phyloP scores from a whole-genome alignment of 1,140 invertebrate species.

The Rhopalosiphum padi region DNA sequence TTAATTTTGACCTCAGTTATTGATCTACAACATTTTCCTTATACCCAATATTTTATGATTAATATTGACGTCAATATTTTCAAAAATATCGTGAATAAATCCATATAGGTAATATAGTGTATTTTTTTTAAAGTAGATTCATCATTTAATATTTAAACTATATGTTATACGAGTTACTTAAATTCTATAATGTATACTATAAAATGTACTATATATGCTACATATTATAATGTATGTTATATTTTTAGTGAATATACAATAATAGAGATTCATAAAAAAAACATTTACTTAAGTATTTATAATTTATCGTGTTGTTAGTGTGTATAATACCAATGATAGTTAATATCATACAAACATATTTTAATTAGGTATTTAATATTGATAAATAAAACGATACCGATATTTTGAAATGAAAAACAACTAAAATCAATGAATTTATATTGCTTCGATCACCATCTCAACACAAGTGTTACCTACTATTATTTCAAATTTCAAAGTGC shows the following conservation, averaged over 20 bases:
- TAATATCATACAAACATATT: neutral
- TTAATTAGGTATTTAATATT: neutral
- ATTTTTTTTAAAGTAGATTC: neutral
- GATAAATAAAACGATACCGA: neutral
- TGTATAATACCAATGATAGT: neutral
- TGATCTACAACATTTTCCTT: neutral
- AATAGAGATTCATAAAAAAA: too few species aligned
- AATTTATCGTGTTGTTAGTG: too few species aligned
- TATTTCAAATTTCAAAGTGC: neutral
- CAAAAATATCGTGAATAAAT: neutral
- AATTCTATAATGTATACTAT: too few species aligned
- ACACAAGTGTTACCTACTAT: neutral
- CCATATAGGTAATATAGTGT: neutral
- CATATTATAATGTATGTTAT: too few species aligned
- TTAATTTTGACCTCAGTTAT: neutral
- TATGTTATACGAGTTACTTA: too few species aligned
- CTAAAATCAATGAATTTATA: neutral
- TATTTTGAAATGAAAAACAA: neutral
- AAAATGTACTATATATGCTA: too few species aligned
- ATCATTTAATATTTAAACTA: too few species aligned
- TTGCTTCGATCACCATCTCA: neutral
- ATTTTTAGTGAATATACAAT: too few species aligned
- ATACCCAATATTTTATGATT: neutral
- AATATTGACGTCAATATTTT: too few species aligned
- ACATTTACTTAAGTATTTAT: too few species aligned